Percentiles rank a stretch among this genome's conserved stretches.
Evolutionary conservation across 2,113 vertebrate species (phyloP).

Genomic region (Gymnogyps californianus): DNA sequence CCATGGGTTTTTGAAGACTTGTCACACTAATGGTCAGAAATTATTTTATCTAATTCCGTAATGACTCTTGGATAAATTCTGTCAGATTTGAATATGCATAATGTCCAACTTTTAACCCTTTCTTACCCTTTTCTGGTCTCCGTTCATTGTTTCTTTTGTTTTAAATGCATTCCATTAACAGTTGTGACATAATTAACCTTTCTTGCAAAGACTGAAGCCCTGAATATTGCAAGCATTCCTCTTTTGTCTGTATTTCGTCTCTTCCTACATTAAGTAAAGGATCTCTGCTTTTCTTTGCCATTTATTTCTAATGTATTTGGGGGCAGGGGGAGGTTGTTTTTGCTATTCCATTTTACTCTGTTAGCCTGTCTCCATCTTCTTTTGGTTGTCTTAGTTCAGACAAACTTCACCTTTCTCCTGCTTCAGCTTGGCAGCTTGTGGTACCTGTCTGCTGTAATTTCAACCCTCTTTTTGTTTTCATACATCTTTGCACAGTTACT

Average conservation of each 20-base stretch:
- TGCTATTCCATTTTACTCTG: background rate
- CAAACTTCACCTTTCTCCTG: background rate
- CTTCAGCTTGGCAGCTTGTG: background rate
- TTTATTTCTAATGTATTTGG: background rate
- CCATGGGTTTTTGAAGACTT: background rate
- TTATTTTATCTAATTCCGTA: background rate
- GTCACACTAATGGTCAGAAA: background rate
- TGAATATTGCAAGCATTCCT: background rate
- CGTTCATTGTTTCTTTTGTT: background rate
- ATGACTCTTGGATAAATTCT: background rate
- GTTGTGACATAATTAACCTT: background rate
- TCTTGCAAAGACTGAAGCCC: background rate
- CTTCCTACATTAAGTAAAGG: background rate
- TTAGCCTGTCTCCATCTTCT: background rate
- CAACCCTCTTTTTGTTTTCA: background rate
- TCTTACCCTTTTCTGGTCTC: background rate
- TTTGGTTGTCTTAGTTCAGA: background rate
- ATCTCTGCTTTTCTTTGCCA: background rate
- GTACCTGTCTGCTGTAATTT: background rate
- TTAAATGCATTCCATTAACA: background rate
- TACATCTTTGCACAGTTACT: background rate
- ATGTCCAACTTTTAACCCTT: background rate
- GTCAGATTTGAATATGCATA: background rate
- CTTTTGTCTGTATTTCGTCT: background rate
- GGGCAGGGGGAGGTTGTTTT: fast-evolving